Evolutionary conservation across 2,888 invertebrate species (phyloP).

Genomic region (Ectemnius lituratus): DNA sequence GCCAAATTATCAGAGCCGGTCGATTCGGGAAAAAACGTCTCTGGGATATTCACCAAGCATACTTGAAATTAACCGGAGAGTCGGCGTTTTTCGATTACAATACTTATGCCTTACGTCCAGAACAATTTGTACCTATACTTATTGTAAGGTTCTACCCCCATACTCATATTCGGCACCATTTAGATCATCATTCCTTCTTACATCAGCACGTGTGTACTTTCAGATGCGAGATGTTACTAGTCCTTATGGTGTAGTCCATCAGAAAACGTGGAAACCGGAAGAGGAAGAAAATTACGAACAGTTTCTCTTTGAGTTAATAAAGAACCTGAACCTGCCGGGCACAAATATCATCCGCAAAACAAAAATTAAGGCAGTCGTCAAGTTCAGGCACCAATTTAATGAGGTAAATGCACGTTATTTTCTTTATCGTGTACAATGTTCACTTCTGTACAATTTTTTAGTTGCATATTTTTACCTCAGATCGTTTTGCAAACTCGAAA

Average conservation of each 20-base stretch:
- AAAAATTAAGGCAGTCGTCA: background rate
- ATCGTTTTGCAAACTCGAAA: no score
- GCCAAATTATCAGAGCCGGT: background rate
- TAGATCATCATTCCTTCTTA: background rate
- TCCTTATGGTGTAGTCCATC: background rate
- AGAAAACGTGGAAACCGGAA: background rate
- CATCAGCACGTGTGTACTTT: background rate
- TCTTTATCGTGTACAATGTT: no score
- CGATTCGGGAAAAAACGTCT: background rate
- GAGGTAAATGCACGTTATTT: background rate
- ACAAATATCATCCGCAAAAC: background rate
- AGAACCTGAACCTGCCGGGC: background rate
- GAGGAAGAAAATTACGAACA: background rate
- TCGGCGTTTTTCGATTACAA: slow-evolving; percentile 1
- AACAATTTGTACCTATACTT: background rate
- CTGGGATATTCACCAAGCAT: slow-evolving; percentile 1
- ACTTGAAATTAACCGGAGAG: slow-evolving; percentile 2
- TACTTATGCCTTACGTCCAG: no score
- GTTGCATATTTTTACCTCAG: no score
- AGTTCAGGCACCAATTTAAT: background rate
- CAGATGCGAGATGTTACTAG: background rate
- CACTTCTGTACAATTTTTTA: no score
- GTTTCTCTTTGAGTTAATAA: background rate
- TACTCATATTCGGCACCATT: background rate
- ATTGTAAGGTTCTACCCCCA: background rate